Base-by-base conservation (phyloP, 2,797 vertebrate species). In the Urocyon cinereoargenteus region DNA sequence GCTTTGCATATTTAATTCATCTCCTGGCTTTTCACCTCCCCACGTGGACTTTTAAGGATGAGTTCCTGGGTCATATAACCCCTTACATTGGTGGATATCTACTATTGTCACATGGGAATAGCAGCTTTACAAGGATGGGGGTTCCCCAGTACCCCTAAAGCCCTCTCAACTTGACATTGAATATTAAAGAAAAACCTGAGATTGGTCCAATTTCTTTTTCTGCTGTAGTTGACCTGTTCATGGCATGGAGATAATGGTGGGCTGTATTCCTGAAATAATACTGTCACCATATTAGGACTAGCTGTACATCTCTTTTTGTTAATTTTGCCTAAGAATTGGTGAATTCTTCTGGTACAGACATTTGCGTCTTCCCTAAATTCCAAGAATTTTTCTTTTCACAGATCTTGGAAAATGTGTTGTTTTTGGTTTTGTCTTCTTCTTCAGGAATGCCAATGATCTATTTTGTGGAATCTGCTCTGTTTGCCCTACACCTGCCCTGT, bases 261-360 rank as follows among this genome's bases (percentile, higher is more conserved):
- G 15, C 24, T 75, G 87, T 81, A 59, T 84, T 81, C 55, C 31
- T 79, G 22, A 88, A 79, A 81, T 68, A 79, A 31, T 28, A 57
- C 14, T 28, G 2, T 72, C n/a, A 61, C 31, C 5, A 49, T 53
- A 72, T 10, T n/a, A 36, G 34, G 57, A 81, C 40, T 40, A 57
- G 26, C 51, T 77, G 31, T 26, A 55, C 70, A 31, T n/a, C 87
- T 70, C 28, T 88, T 96, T 92, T 92, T 82, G 55, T 83, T 96
- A 86, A 59, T 90, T 97, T 96, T 77, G 34, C 57, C 64, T 51
- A 51, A 75, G 26, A 94, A 55, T 81, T 49, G 34, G 77, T 85
- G 21, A 91, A 70, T 83, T 57, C 13, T 62, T 96, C 91, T 81
- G 24, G 68, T 64, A 49, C 36, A 66, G 66, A 72, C 86, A 36